Conservation (phyloP, 2,113 vertebrate genomes). For the Gorsachius goisagi region DNA sequence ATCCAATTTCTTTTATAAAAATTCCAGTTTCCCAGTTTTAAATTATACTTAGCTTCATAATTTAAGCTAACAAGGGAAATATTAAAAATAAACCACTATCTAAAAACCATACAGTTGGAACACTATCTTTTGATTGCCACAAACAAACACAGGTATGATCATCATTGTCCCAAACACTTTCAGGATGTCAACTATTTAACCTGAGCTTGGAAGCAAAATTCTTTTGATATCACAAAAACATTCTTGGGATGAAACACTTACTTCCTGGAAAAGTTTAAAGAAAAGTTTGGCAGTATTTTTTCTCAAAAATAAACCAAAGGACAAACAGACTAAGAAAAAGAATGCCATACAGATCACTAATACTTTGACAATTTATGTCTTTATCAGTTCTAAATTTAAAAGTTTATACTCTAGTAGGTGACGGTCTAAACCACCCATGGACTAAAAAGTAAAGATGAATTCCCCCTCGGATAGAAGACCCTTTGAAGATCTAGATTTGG, state of each 20-base stretch:
- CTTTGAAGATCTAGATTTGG: background rate
- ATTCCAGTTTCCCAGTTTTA: background rate
- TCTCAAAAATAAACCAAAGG: background rate
- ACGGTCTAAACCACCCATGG: background rate
- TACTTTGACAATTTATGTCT: background rate
- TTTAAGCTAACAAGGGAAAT: background rate
- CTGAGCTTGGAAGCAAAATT: background rate
- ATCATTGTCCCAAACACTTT: background rate
- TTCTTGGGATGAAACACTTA: background rate
- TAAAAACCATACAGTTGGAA: background rate
- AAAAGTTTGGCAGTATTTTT: background rate
- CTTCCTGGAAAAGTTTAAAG: background rate
- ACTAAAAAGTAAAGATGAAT: background rate
- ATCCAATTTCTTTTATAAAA: background rate
- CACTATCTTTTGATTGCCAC: background rate
- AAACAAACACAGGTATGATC: background rate
- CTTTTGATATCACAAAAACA: background rate
- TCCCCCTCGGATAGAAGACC: background rate
- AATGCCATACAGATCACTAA: background rate
- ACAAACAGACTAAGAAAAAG: background rate
- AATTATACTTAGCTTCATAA: background rate
- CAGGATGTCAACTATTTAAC: background rate
- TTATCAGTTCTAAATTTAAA: background rate
- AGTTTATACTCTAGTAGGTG: background rate
- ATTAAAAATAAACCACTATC: background rate